Conservation (phyloP, 1,140 invertebrate genomes). For the Triops longicaudatus region DNA sequence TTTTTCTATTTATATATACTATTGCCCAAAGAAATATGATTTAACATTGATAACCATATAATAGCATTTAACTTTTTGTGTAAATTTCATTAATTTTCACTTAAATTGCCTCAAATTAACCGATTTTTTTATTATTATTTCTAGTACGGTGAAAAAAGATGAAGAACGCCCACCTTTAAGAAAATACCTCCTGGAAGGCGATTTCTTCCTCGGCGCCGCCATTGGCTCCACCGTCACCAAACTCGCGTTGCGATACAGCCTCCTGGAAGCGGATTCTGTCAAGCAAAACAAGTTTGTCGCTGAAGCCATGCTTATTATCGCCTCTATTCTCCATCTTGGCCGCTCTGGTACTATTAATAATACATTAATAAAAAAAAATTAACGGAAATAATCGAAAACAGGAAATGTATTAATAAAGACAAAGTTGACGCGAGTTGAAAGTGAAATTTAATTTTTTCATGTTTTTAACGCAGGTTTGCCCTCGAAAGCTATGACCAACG, state of each 20-base stretch:
- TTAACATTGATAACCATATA: no score
- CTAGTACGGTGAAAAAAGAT: constrained; percentile 49
- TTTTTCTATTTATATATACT: no score
- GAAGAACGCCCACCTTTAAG: constrained; percentile 69
- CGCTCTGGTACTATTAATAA: constrained; percentile 47
- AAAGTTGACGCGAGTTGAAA: no score
- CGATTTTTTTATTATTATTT: not conserved
- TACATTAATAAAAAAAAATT: not conserved
- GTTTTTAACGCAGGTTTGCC: constrained; percentile 34
- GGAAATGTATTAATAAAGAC: no score
- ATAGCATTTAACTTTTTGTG: no score
- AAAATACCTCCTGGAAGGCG: constrained; percentile 79
- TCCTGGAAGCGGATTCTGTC: constrained; percentile 36
- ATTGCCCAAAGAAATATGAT: no score
- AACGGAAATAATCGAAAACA: constrained; percentile 6
- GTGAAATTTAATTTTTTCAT: not conserved
- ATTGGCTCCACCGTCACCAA: constrained; percentile 86
- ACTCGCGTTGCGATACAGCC: constrained; percentile 66
- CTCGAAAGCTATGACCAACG: constrained; percentile 76
- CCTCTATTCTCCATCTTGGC: constrained; percentile 75
- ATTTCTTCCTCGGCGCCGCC: constrained; percentile 92
- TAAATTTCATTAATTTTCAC: no score
- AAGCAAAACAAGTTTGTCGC: constrained; percentile 61
- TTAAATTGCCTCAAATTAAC: no score
- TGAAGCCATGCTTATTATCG: constrained; percentile 80